phyloP scores from a whole-genome alignment of 2,888 invertebrate genomes.

The Eubasilissa splendida region DNA sequence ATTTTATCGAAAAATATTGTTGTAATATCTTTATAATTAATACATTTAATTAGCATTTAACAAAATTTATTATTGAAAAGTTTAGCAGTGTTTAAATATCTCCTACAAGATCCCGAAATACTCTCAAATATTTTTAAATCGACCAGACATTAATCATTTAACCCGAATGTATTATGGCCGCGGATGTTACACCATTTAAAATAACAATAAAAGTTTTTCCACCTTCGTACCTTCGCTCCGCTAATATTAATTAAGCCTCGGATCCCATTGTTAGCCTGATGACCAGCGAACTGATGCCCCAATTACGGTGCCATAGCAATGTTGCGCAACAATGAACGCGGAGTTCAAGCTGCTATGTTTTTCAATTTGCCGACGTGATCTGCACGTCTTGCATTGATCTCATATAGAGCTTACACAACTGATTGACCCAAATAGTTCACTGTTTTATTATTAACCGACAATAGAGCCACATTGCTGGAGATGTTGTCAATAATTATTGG shows the following conservation, averaged over 20 bases:
- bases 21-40: too few species aligned
- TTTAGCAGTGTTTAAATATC: too few species aligned
- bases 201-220: constrained; percentile 1
- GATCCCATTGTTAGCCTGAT: constrained; percentile 25
- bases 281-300: constrained; percentile 37
- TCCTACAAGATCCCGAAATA: too few species aligned
- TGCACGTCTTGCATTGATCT: constrained; percentile 35
- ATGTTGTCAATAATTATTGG: too few species aligned
- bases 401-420: constrained; percentile 40
- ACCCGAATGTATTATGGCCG: too few species aligned
- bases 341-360: constrained; percentile 2
- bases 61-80: too few species aligned
- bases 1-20: too few species aligned
- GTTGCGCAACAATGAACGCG: constrained; percentile 7
- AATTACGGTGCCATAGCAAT: constrained; percentile 14
- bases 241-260: background rate
- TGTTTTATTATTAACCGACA: constrained; percentile 34
- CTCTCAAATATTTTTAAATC: too few species aligned
- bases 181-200: background rate
- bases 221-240: background rate
- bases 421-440: constrained; percentile 29
- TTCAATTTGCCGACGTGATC: constrained; percentile 43
- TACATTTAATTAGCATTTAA: too few species aligned
- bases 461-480: background rate
- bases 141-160: constrained; percentile 9